A percentile compares a stretch with the other conserved stretches of the same genome.
Conservation (phyloP, 2,113 vertebrate genomes). For the Antechinus stuartii region DNA sequence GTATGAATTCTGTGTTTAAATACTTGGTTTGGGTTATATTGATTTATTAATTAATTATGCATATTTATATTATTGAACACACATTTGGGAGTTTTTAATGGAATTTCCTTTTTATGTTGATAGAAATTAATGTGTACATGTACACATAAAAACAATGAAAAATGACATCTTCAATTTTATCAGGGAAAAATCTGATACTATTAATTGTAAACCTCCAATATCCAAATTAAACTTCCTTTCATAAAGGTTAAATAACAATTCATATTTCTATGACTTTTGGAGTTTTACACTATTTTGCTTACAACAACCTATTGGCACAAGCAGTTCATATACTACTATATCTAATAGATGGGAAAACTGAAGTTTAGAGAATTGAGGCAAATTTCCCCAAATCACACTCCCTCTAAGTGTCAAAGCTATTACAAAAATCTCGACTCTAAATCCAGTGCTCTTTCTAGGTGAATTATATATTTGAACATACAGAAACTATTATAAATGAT, state of each 20-base stretch:
- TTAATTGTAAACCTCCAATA: conserved; percentile 28
- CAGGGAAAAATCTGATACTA: conserved; percentile 10
- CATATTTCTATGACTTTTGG: not conserved
- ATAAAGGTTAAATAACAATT: not conserved
- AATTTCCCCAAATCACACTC: not conserved
- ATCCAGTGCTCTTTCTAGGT: not conserved
- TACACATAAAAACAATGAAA: conserved; percentile 31
- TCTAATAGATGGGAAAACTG: not conserved
- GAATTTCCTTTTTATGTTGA: not conserved
- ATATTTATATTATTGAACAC: not conserved
- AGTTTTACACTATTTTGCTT: not conserved
- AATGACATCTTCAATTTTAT: not conserved
- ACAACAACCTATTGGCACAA: not conserved
- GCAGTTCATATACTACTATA: not conserved
- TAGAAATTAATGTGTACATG: conserved; percentile 41
- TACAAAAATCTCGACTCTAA: not conserved
- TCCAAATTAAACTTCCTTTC: conserved; percentile 27
- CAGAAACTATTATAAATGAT: conserved; percentile 33
- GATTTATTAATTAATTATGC: not conserved
- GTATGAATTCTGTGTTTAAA: conserved; percentile 4
- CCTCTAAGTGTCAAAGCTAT: too few species aligned
- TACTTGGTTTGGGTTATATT: not conserved
- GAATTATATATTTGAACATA: conserved; percentile 31
- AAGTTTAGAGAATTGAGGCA: not conserved
- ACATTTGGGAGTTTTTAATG: not conserved